Evolutionary conservation across 2,888 invertebrate species (phyloP).

Genomic region (Ditula angustiorana): DNA sequence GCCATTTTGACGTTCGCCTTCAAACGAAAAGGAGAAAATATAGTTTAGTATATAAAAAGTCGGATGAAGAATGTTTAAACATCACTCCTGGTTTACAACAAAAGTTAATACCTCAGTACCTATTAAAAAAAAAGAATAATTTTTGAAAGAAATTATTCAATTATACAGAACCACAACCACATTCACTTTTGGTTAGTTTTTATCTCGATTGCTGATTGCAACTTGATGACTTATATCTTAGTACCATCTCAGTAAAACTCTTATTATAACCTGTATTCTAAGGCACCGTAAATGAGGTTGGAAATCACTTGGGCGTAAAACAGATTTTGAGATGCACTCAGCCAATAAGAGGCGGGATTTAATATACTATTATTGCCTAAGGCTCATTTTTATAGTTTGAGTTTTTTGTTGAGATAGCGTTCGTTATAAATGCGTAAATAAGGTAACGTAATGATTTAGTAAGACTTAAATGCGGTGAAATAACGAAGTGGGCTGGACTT

Average conservation of each 20-base stretch:
- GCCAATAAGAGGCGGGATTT: slow-evolving; percentile 1
- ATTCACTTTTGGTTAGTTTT: too few species aligned
- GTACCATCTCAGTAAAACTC: neutral
- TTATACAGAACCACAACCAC: too few species aligned
- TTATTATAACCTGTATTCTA: neutral
- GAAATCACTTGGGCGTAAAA: neutral
- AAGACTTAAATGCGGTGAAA: neutral
- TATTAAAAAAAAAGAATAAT: too few species aligned
- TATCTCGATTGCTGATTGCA: neutral
- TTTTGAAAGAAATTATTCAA: too few species aligned
- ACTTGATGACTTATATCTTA: neutral
- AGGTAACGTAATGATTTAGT: slow-evolving; percentile 12
- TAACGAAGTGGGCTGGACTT: neutral
- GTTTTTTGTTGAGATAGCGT: slow-evolving; percentile 10
- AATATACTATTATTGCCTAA: neutral
- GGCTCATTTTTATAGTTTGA: slow-evolving; percentile 8
- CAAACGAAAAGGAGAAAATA: too few species aligned
- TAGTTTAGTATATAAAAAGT: too few species aligned
- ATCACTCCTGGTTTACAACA: too few species aligned
- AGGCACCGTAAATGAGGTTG: neutral
- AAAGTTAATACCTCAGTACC: too few species aligned
- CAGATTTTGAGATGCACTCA: neutral
- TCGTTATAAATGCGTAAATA: slow-evolving; percentile 14
- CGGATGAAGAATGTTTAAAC: too few species aligned
- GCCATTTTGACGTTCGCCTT: too few species aligned